These are phyloP conservation scores for Catagonus wagneri DNA, from an alignment of 2,113 vertebrate genomes.

Conservation along the genomic window DNA sequence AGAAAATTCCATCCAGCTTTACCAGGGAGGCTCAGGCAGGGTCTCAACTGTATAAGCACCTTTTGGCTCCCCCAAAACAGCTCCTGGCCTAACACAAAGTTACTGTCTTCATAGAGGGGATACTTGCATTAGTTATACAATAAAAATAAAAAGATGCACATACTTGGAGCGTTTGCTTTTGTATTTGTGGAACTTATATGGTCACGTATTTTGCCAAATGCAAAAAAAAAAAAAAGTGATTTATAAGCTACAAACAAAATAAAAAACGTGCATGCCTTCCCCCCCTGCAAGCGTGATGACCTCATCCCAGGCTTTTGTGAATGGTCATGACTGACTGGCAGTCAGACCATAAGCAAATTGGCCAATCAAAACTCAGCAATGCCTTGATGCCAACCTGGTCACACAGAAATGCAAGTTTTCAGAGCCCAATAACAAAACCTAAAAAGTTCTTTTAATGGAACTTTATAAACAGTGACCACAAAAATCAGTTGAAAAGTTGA, in stretches of 20 bases:
- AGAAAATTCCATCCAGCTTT: neutral
- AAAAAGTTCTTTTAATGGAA: neutral
- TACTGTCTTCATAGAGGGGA: neutral
- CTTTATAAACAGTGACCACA: neutral
- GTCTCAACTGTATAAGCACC: neutral
- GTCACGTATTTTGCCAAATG: neutral
- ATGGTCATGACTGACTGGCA: neutral
- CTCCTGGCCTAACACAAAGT: neutral
- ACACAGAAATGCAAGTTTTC: neutral
- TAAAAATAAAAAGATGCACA: neutral
- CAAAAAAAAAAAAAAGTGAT: slow-evolving; percentile 23
- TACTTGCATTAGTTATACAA: neutral
- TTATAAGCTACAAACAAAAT: neutral
- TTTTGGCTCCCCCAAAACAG: neutral
- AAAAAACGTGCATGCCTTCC: neutral
- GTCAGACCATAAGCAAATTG: neutral
- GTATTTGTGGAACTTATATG: neutral
- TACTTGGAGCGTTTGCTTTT: neutral
- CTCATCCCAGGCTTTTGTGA: neutral
- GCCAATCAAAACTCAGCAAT: neutral
- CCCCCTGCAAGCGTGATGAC: neutral
- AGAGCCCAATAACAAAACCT: neutral
- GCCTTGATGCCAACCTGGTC: neutral
- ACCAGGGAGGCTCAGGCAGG: neutral
- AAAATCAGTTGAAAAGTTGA: neutral